Conservation (phyloP, 1,140 invertebrate genomes). For the Musca vetustissima region DNA sequence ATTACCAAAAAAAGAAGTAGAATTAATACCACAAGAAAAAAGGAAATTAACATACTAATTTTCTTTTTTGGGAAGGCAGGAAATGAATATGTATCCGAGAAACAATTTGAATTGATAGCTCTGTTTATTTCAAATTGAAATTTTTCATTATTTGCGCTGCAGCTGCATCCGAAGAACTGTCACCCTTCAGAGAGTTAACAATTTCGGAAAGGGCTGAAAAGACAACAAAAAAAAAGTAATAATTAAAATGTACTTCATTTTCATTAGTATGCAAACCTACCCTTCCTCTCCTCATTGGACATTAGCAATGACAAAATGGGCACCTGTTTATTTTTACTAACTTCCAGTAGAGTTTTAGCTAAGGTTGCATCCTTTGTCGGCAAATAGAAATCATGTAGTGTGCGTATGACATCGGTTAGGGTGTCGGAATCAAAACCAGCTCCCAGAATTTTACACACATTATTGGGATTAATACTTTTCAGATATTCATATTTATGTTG, state of each 20-base stretch:
- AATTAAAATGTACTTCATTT: not conserved
- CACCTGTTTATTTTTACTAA: conserved; percentile 46
- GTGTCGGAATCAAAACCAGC: conserved; percentile 50
- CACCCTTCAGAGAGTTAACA: conserved; percentile 29
- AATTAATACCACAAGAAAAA: too few species aligned
- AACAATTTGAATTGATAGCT: too few species aligned
- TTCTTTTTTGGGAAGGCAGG: too few species aligned
- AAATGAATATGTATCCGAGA: too few species aligned
- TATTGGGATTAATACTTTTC: conserved; percentile 38
- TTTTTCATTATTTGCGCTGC: conserved; percentile 20
- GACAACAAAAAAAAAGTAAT: conserved; percentile 5
- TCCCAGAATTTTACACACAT: conserved; percentile 46
- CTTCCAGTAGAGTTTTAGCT: conserved; percentile 38
- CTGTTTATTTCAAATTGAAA: conserved; percentile 25
- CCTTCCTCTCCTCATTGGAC: conserved; percentile 44
- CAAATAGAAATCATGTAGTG: conserved; percentile 43
- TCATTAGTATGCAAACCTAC: conserved; percentile 27
- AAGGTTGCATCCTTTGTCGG: conserved; percentile 42
- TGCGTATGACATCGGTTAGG: conserved; percentile 39
- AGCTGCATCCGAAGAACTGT: not conserved
- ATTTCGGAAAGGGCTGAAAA: conserved; percentile 38
- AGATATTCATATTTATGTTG: conserved; percentile 46
- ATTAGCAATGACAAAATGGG: conserved; percentile 45
- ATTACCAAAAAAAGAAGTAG: too few species aligned
- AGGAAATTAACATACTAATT: too few species aligned